Evolutionary conservation across 2,797 vertebrate species (phyloP), one percentile per base, ranked within the genome.

Genomic region (Geotrypetes seraphini): DNA sequence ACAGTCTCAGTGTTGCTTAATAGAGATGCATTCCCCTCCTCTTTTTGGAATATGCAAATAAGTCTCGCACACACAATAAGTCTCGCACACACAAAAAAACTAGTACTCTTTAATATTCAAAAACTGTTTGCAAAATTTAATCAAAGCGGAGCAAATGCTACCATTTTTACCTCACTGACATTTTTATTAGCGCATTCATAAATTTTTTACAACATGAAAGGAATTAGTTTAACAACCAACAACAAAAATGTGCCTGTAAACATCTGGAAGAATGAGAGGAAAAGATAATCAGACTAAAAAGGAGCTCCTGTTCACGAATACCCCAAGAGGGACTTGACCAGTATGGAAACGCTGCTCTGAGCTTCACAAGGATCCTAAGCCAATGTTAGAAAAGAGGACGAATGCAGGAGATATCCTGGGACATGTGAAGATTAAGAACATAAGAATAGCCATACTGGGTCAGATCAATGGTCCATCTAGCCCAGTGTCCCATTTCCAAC

Each of bases 41-140:
- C n/a, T n/a, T n/a, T n/a, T n/a, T n/a, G 20, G 19, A 17, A 70
- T 78, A 79, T 78, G 82, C 75, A 83, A 84, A 85, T 77, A 75
- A 71, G 63, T 63, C 68, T 81, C 63, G 34, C 36, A 30, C 7
- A 10, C 13, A 16, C 16, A 34, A 26, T 22, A 31, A 5, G 26
- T n/a, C n/a, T n/a, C n/a, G n/a, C n/a, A n/a, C n/a, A 17, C 31
- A 36, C 73, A 72, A 78, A 74, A 62, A 77, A 79, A 74, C 70
- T 73, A 80, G 69, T 75, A 77, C 79, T 82, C 77, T 77, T 85
- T 85, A 85, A 81, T 84, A 84, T 83, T 85, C 78, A 82, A 79
- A 84, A 84, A 83, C 78, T 78, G 83, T 81, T 86, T 76, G 76
- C 73, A 71, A 79, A 85, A 84, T 83, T 80, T 82, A 83, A 85